Percentiles rank a stretch among this genome's conserved stretches.
Conservation (phyloP, 2,113 vertebrate species). For the Pyxicephalus adspersus region DNA sequence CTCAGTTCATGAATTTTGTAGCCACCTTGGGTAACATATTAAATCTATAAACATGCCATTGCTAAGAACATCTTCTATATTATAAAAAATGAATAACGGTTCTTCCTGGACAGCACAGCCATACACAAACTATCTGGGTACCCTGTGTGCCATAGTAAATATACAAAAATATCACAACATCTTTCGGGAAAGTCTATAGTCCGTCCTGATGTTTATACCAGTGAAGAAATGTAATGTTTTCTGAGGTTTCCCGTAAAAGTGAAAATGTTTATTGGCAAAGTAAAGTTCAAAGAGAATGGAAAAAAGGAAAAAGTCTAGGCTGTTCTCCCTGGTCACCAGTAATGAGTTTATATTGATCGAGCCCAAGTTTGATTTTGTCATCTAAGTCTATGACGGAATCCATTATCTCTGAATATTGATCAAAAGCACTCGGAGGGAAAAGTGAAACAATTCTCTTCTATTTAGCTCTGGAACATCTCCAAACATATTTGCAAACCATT, state of each 20-base stretch:
- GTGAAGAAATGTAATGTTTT: background rate
- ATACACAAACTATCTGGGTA: background rate
- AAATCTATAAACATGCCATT: constrained; percentile 11
- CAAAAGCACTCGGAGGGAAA: constrained; percentile 53
- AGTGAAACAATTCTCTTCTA: constrained; percentile 52
- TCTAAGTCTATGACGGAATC: constrained; percentile 57
- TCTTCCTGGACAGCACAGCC: background rate
- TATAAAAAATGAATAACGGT: background rate
- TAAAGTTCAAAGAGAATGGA: constrained; percentile 42
- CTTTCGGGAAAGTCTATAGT: background rate
- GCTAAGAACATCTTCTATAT: background rate
- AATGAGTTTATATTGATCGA: constrained; percentile 57
- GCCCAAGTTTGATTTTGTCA: constrained; percentile 53
- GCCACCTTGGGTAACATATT: constrained; percentile 4
- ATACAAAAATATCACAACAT: background rate
- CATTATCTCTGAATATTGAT: constrained; percentile 57
- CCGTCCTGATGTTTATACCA: background rate
- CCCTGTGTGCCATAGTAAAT: background rate
- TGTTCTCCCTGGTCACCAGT: constrained; percentile 54
- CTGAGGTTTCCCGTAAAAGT: constrained; percentile 1
- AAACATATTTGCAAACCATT: constrained; percentile 53
- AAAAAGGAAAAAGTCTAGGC: background rate
- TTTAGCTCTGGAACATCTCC: constrained; percentile 53
- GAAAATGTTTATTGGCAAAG: constrained; percentile 45
- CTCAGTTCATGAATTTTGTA: background rate